Base-by-base conservation (phyloP, 2,797 vertebrate species). In the Melanotaenia parkinsoni region DNA sequence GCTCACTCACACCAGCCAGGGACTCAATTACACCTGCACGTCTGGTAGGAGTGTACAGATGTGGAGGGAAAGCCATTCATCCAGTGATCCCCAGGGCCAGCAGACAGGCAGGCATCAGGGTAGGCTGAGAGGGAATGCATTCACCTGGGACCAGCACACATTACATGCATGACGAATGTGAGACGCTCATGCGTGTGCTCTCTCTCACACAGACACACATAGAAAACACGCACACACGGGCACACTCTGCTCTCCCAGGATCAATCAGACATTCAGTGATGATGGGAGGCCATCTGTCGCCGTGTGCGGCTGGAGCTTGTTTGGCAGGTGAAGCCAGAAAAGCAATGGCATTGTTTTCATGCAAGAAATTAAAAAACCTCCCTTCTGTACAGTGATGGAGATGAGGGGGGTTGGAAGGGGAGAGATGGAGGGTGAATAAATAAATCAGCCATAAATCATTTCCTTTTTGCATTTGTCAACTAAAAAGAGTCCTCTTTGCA, bases 251-350 rank as follows among this genome's bases (percentile, higher is more conserved):
- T 84, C 87, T 84, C 90, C 84, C 83, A 76, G 91, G 93, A 95
- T 95, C 95, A 95, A 95, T 96, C 96, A 95, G 90, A 93, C 81
- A 91, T 94, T 93, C 92, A 93, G 94, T 70, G 88, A 86, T 92
- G 90, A 93, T 75, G 72, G 90, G 89, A 87, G 87, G 86, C 96
- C 96, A 96, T 96, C 96, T 96, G 96, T 95, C 82, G 81, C 89
- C 58, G 71, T 72, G 90, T 68, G 84, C 87, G 91, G 88, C 89
- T 82, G 92, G 90, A 88, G 87, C 88, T 93, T 89, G 89, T 92
- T 95, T 93, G 90, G 91, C 91, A 92, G 76, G 93, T 94, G 93
- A 95, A 90, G 88, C 86, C 90, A 90, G 92, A 80, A 91, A 93
- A 89, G 90, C 80, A 88, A 90, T 87, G 90, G 92, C 87, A 96